Evolutionary conservation across 2,113 vertebrate genomes (phyloP), one percentile per base, ranked within the genome.

Genomic region (Lucifuga dentata): DNA sequence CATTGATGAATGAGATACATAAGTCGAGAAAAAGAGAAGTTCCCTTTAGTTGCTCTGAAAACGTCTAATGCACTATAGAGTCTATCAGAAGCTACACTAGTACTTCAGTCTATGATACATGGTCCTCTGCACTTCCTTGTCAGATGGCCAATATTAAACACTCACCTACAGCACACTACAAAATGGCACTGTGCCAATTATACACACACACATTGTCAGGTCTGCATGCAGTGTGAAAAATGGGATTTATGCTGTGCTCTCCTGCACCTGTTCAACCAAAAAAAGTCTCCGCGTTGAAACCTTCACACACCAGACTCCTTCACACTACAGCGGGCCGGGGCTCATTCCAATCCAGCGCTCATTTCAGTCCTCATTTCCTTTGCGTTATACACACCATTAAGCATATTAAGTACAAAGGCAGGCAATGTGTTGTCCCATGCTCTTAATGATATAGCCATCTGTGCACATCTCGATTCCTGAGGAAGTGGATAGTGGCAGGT

Each of bases 1-100:
- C 68, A 75, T 58, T 85, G 81, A 86, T 88, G 69, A 81, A 86
- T 81, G 79, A 49, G 79, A 73, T 76, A 59, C 73, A 21, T 11
- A 53, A 81, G 72, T 45, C 3, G 9, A 40, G 61, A 13, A 45
- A n/a, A 7, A 57, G 46, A 40, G 32, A 23, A 62, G 62, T 59
- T 76, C 23, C 57, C 41, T 33, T 60, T 19, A 53, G 76, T 41
- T 55, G 70, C 65, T 80, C 82, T 57, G 58, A 60, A 76, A 77
- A 66, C 64, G 59, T 79, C 75, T 70, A 39, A 21, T 19, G 20
- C 12, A 6, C 48, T 24, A 20, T 11, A 23, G 56, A 29, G 56
- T 63, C 29, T 66, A 55, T 60, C 20, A 26, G 46, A 81, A 81
- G 64, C 60, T 77, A 81, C 78, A 68, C 35, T 29, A 29, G 26